A percentile compares a stretch with the other conserved stretches of the same genome.
Evolutionary conservation across 2,888 invertebrate species (phyloP).

Genomic region (Teleiodes luculella): DNA sequence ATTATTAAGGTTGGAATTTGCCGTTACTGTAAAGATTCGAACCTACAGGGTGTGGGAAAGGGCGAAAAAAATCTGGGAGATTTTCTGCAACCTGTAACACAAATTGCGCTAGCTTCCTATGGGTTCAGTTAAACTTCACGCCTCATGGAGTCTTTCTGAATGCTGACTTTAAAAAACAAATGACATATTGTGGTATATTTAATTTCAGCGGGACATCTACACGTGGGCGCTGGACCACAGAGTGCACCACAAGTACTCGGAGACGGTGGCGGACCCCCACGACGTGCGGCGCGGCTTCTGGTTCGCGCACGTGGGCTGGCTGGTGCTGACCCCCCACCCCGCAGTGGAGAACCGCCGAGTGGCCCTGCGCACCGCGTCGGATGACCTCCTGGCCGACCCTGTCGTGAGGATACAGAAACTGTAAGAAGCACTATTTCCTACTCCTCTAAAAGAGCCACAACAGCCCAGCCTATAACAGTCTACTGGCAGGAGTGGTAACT

Average conservation of each 20-base stretch:
- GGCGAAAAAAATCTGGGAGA: too few relatives aligned
- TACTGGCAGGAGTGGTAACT: too few relatives aligned
- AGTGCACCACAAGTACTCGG: slow-evolving; percentile 93
- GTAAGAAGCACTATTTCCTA: slow-evolving; percentile 58
- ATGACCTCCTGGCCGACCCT: slow-evolving; percentile 85
- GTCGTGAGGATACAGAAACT: slow-evolving; percentile 87
- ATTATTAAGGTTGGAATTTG: too few relatives aligned
- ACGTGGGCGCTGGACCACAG: slow-evolving; percentile 93
- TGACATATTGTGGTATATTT: neutral
- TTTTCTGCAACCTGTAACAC: too few relatives aligned
- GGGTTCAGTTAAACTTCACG: too few relatives aligned
- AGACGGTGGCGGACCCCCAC: slow-evolving; percentile 91
- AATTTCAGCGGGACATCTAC: slow-evolving; percentile 86
- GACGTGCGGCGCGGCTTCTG: slow-evolving; percentile 91
- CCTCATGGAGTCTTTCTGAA: too few relatives aligned
- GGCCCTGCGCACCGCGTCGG: slow-evolving; percentile 76
- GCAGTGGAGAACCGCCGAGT: slow-evolving; percentile 83
- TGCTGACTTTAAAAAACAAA: neutral
- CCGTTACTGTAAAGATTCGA: too few relatives aligned
- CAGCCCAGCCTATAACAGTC: too few relatives aligned
- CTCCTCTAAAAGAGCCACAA: too few relatives aligned
- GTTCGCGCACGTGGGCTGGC: slow-evolving; percentile 96
- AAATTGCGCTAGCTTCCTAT: too few relatives aligned
- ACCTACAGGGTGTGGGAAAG: too few relatives aligned
- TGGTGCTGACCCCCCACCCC: slow-evolving; percentile 90